phyloP scores from a whole-genome alignment of 2,888 invertebrate genomes.

The Andrena flavipes region DNA sequence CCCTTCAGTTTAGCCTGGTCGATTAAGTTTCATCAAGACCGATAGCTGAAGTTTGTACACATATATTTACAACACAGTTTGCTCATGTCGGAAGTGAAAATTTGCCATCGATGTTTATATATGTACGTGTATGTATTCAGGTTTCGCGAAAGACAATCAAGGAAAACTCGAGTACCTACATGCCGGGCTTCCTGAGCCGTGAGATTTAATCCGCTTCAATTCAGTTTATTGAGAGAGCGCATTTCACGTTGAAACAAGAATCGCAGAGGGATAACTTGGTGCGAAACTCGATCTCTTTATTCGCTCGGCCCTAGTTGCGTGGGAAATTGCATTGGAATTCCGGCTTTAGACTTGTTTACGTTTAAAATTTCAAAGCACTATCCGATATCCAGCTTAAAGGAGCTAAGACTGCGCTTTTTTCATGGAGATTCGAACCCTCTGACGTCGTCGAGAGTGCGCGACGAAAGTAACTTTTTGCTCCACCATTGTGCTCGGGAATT shows the following conservation, averaged over 20 bases:
- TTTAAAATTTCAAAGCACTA: conserved; percentile 44
- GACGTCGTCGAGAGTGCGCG: not conserved
- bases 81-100: not conserved
- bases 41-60: conserved; percentile 33
- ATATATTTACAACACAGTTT: not conserved
- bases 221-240: conserved; percentile 17
- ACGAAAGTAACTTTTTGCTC: not conserved
- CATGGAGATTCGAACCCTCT: not conserved
- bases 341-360: conserved; percentile 33
- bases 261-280: conserved; percentile 15
- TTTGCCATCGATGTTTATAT: too few relatives aligned
- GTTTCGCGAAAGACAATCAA: conserved; percentile 7
- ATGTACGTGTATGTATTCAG: not conserved
- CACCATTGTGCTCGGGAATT: not conserved
- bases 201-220: conserved; percentile 38
- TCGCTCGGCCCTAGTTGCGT: conserved; percentile 15
- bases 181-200: conserved; percentile 1
- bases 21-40: conserved; percentile 36
- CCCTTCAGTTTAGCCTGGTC: conserved; percentile 8
- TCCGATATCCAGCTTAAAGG: conserved; percentile 5
- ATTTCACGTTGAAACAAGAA: conserved; percentile 32
- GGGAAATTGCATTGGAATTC: conserved; percentile 38
- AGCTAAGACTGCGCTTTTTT: not conserved
- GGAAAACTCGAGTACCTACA: not conserved
- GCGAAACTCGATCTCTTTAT: conserved; percentile 42